Percentiles rank a stretch among this genome's conserved stretches.
Evolutionary conservation across 2,797 vertebrate genomes (phyloP).

Genomic region (Anabas testudineus): DNA sequence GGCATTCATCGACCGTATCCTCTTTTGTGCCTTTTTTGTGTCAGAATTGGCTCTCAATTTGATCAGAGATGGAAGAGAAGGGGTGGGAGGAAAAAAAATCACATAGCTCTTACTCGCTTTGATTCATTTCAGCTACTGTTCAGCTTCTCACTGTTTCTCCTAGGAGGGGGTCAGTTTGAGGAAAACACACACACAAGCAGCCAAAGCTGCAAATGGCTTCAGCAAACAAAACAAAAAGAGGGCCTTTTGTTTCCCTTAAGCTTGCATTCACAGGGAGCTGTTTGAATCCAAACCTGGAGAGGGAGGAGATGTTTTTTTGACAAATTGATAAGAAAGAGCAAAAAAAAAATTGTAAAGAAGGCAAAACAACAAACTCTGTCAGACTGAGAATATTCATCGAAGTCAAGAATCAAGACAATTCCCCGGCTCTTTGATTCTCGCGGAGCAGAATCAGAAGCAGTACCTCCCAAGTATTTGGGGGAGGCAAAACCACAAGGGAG

Average conservation of each 20-base stretch:
- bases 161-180: slow-evolving; percentile 38
- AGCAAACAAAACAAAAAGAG: slow-evolving; percentile 24
- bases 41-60: slow-evolving; percentile 38
- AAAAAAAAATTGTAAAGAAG: slow-evolving; percentile 22
- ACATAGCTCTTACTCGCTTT: slow-evolving; percentile 26
- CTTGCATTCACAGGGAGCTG: slow-evolving; percentile 22
- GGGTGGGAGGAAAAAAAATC: background rate
- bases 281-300: slow-evolving; percentile 24
- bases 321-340: slow-evolving; percentile 34
- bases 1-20: slow-evolving; percentile 11
- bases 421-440: slow-evolving; percentile 39
- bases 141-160: slow-evolving; percentile 14
- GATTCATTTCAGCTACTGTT: slow-evolving; percentile 31
- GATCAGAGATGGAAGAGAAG: slow-evolving; percentile 30
- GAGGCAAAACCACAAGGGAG: slow-evolving; percentile 56
- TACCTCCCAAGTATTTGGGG: slow-evolving; percentile 33
- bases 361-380: slow-evolving; percentile 33
- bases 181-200: slow-evolving; percentile 37
- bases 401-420: slow-evolving; percentile 33
- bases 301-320: slow-evolving; percentile 36
- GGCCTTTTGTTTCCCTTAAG: slow-evolving; percentile 44
- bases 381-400: slow-evolving; percentile 38
- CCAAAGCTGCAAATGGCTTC: slow-evolving; percentile 28
- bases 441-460: slow-evolving; percentile 12
- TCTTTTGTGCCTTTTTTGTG: slow-evolving; percentile 37